Evolutionary conservation across 2,113 vertebrate genomes (phyloP).

Genomic region (Caloenas nicobarica): DNA sequence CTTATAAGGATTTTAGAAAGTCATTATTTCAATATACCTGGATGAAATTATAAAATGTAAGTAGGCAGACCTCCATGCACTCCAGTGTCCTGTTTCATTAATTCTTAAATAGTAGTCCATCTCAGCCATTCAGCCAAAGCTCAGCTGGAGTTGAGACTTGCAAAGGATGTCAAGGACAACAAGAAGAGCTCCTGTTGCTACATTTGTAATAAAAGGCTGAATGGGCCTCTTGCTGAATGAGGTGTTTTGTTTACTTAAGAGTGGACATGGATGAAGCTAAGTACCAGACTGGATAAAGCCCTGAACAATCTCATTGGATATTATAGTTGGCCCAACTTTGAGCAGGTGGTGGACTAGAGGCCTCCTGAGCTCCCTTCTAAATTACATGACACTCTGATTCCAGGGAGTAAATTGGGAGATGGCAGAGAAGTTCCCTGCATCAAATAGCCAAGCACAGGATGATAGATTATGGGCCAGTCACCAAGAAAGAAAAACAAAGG

Average conservation of each 20-base stretch:
- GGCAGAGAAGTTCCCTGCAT: background rate
- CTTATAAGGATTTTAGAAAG: background rate
- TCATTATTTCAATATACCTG: background rate
- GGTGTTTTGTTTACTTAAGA: background rate
- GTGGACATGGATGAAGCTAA: background rate
- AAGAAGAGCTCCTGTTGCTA: background rate
- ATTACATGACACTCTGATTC: background rate
- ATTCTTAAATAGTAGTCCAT: background rate
- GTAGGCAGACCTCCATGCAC: background rate
- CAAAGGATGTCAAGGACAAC: background rate
- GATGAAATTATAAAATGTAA: background rate
- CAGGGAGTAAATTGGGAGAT: background rate
- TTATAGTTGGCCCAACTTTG: background rate
- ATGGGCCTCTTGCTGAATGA: background rate
- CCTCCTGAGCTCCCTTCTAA: background rate
- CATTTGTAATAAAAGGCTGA: background rate
- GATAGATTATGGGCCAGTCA: background rate
- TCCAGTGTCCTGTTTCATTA: background rate
- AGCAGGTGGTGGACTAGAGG: background rate
- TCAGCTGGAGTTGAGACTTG: background rate
- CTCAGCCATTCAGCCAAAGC: background rate
- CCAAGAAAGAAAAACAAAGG: background rate
- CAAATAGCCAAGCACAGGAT: background rate
- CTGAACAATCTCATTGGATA: background rate
- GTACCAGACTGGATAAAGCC: background rate